Base-by-base conservation (phyloP, 2,888 invertebrate species). In the Coenonympha glycerion region DNA sequence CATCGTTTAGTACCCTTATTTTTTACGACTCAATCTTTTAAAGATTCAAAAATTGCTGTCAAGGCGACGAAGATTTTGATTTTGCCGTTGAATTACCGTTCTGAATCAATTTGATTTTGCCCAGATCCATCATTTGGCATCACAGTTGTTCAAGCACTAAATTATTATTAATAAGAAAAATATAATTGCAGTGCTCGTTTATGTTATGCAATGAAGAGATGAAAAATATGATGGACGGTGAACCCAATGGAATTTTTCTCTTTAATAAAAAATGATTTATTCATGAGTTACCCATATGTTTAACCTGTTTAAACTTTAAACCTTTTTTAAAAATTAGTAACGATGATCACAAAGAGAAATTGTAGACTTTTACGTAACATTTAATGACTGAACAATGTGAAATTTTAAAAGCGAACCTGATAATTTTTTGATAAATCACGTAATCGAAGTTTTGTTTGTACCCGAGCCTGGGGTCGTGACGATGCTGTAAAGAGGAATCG, bases 381-480 rank as follows among this genome's bases (percentile, higher is more conserved):
- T 58, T 49, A 56, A 58, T 51, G 55, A n/a, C n/a, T n/a, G n/a
- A n/a, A 49, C 53, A 54, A 56, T 56, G 47, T 37, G 52, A 52
- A 55, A 50, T 52, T 49, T 55, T 40, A 45, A n/a, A 49, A 51
- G 44, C 53, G 48, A 33, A 36, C 31, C 50, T 46, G 49, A 51
- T 51, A 58, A 55, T 50, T 56, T 53, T 41, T 54, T 47, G 44
- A 47, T 55, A 53, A 49, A 45, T 57, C 51, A 58, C 53, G 57
- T 53, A 57, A 58, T 39, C 47, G 41, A 21, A 42, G 50, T 30
- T 37, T 24, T 48, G 41, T 56, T 56, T 56, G 66, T 69, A 61
- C 30, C 41, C 21, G 31, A n/a, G n/a, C n/a, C n/a, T n/a, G n/a
- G n/a, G 47, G 40, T 11, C 42, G 47, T 44, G 44, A 36, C 22